These are phyloP conservation scores for Liolophura sinensis DNA, from an alignment of 1,140 invertebrate species.

Conservation along the genomic window DNA sequence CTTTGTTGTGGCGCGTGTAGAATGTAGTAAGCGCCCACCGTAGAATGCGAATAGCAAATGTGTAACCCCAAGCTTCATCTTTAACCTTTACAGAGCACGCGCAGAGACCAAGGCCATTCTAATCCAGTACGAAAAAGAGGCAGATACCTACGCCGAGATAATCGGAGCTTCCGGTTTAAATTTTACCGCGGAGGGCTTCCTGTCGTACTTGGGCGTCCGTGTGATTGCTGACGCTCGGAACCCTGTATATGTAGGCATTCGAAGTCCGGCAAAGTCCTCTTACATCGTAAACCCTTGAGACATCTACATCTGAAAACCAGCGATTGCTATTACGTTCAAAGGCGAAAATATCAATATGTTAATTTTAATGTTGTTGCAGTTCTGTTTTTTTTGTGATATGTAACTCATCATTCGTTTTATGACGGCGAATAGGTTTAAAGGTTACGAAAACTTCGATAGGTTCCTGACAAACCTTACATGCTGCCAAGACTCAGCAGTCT, in stretches of 20 bases:
- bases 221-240: constrained; percentile 48
- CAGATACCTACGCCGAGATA: constrained; percentile 44
- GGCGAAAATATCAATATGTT: too few species aligned
- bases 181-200: constrained; percentile 45
- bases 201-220: constrained; percentile 49
- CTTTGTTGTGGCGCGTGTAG: too few species aligned
- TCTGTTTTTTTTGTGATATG: too few species aligned
- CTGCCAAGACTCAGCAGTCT: too few species aligned
- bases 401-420: too few species aligned
- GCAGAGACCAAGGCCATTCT: constrained; percentile 44
- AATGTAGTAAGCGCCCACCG: too few species aligned
- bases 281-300: constrained; percentile 15
- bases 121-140: constrained; percentile 44
- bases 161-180: constrained; percentile 32
- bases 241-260: constrained; percentile 43
- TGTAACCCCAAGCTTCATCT: neutral
- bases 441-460: too few species aligned
- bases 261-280: constrained; percentile 47
- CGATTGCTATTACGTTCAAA: too few species aligned
- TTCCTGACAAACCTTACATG: too few species aligned
- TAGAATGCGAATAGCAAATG: neutral
- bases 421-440: too few species aligned
- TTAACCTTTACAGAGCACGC: constrained; percentile 31
- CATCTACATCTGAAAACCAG: too few species aligned
- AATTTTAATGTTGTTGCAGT: too few species aligned